Evolutionary conservation across 2,113 vertebrate species (phyloP).

Genomic region (Peromyscus polionotus): DNA sequence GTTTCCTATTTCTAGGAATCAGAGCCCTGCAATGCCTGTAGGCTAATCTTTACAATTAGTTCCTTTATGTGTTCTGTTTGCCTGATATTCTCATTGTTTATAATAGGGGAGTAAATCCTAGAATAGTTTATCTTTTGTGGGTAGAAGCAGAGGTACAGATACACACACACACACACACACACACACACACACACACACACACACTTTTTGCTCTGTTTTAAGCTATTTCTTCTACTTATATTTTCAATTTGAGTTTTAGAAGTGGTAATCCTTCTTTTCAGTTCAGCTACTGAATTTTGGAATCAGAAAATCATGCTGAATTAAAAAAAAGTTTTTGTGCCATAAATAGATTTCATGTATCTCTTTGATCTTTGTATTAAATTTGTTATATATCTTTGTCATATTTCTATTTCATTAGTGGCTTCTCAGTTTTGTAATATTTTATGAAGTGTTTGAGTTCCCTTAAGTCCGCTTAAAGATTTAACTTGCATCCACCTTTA

Average conservation of each 20-base stretch:
- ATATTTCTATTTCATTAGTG: constrained; percentile 35
- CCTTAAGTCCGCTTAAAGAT: background rate
- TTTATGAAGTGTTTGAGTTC: constrained; percentile 5
- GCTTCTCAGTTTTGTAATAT: background rate
- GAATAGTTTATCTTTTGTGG: constrained; percentile 27
- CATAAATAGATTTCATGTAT: constrained; percentile 14
- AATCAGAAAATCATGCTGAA: constrained; percentile 50
- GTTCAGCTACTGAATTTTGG: constrained; percentile 60
- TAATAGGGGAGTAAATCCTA: background rate
- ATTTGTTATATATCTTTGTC: background rate
- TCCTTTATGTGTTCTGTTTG: constrained; percentile 24
- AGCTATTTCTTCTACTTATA: constrained; percentile 13
- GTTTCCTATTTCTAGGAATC: background rate
- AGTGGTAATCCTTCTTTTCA: constrained; percentile 26
- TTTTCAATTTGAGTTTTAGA: constrained; percentile 36
- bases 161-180: background rate
- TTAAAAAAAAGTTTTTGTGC: constrained; percentile 40
- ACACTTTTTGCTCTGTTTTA: constrained; percentile 33
- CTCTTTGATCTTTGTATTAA: constrained; percentile 50
- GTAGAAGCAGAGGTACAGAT: background rate
- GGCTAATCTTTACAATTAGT: constrained; percentile 19
- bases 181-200: background rate
- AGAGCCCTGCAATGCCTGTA: background rate
- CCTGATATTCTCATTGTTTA: background rate
- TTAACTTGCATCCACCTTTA: background rate